Evolutionary conservation across 2,888 invertebrate species (phyloP), one percentile per base, ranked within the genome.

Genomic region (Oscheius sp.): DNA sequence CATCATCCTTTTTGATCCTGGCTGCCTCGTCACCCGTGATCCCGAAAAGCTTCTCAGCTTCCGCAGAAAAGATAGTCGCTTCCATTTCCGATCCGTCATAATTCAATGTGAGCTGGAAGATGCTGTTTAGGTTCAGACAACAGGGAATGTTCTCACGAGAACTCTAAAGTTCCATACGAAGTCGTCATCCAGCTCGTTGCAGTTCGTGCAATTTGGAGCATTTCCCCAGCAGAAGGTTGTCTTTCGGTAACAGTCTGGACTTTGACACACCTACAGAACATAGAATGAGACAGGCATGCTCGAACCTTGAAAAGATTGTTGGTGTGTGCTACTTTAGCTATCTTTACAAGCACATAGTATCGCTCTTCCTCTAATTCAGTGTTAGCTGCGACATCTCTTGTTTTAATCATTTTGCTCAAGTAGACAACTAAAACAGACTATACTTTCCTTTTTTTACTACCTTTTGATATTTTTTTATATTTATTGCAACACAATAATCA

Each of bases 1-100:
- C 63, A 47, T 63, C 63, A 47, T n/a, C 37, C n/a, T 55, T 21
- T 37, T 42, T 68, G 7, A 53, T 53, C 55, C 55, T 2, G 10
- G 9, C 5, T 35, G 37, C 68, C 13, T 68, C 68, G 2, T 68
- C 55, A 9, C 37, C 55, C 1, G 37, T 21, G 9, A n/a, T 33
- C 32, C 68, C 55, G 35, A 68, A 68, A 53, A 68, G 53, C 55
- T 68, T 68, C 55, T 68, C 68, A 37, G 68, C 68, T 55, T 53
- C 10, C 5, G 51, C 55, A 4, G 35, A 32, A 55, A 68, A 68
- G 29, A 68, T 68, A 11, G 68, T 68, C 42, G 53, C 68, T 55
- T 53, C 32, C 4, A 68, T 42, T 55, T 53, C 37, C 11, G 35
- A 35, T 10, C n/a, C 42, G 35, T 68, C 55, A n/a, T 32, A 37